These are phyloP conservation scores for Lichenostomus cassidix DNA, from an alignment of 2,113 vertebrate species.

Conservation along the genomic window DNA sequence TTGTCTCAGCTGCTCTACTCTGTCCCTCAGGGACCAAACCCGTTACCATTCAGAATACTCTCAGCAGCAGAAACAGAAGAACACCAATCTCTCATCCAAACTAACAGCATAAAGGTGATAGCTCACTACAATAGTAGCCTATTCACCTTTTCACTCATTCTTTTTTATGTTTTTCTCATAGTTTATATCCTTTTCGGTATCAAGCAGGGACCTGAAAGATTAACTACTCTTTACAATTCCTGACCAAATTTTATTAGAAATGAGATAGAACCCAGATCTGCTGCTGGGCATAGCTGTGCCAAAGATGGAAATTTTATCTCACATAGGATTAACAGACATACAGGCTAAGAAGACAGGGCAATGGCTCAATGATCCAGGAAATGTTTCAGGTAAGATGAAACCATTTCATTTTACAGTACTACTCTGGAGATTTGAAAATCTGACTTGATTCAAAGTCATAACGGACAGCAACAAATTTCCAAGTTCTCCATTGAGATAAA, in stretches of 20 bases:
- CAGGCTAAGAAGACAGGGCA: constrained; percentile 7
- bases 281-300: background rate
- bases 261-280: background rate
- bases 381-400: constrained; percentile 18
- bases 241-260: constrained; percentile 12
- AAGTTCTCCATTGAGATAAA: background rate
- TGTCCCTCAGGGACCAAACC: constrained; percentile 44
- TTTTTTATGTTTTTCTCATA: constrained; percentile 23
- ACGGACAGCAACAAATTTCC: constrained; percentile 13
- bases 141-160: background rate
- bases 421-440: constrained; percentile 24
- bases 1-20: constrained; percentile 63
- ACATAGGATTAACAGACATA: background rate
- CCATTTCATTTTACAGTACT: constrained; percentile 19
- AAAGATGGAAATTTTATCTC: constrained; percentile 37
- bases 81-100: constrained; percentile 29
- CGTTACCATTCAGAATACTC: constrained; percentile 43
- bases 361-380: constrained; percentile 29
- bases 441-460: constrained; percentile 16
- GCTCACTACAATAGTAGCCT: background rate
- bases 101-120: constrained; percentile 32
- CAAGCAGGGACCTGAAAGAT: background rate
- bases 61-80: constrained; percentile 34
- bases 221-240: background rate
- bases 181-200: background rate